Conservation (phyloP, 2,797 vertebrate species). For the Coracias cyanogaster region DNA sequence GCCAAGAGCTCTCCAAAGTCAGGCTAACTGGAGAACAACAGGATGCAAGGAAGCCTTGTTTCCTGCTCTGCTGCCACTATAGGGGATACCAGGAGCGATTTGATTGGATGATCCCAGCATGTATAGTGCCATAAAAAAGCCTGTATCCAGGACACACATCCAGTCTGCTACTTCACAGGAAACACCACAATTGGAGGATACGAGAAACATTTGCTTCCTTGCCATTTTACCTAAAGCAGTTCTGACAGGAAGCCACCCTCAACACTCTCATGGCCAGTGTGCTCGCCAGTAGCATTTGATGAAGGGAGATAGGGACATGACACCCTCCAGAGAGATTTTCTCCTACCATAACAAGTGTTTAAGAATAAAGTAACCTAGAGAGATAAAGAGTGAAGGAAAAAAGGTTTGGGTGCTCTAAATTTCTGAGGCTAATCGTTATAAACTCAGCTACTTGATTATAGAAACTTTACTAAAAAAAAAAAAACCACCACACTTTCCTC, state of each 20-base stretch:
- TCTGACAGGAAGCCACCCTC: conserved; percentile 20
- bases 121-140: not conserved
- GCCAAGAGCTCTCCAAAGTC: conserved; percentile 11
- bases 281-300: not conserved
- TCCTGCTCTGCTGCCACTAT: conserved; percentile 69
- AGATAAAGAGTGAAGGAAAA: not conserved
- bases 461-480: not conserved
- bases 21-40: conserved; percentile 69
- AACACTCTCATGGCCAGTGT: not conserved
- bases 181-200: conserved; percentile 66
- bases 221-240: not conserved
- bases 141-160: conserved; percentile 46
- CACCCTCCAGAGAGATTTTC: not conserved
- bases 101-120: conserved; percentile 53
- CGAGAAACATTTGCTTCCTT: conserved; percentile 33
- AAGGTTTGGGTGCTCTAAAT: not conserved
- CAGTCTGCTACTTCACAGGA: conserved; percentile 56
- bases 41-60: conserved; percentile 61
- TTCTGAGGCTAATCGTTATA: not conserved
- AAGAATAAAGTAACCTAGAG: not conserved
- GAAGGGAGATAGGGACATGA: not conserved
- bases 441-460: not conserved
- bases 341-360: not conserved
- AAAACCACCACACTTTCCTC: too few relatives aligned
- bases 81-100: not conserved